phyloP scores from a whole-genome alignment of 2,888 invertebrate genomes.

The Tyria jacobaeae region DNA sequence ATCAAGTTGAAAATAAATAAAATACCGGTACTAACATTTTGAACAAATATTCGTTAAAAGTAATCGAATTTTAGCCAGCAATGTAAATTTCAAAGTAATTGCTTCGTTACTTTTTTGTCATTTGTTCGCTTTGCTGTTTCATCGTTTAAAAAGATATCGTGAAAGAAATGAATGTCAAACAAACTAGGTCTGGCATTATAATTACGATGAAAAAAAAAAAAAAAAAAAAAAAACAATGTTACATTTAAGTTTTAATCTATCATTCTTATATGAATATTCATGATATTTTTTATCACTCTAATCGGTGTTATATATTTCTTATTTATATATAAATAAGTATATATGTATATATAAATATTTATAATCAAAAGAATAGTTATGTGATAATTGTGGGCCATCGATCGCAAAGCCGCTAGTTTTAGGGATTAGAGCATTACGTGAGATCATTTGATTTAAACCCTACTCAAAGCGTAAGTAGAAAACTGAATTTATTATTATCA shows the following conservation, averaged over 20 bases:
- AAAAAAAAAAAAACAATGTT: no score
- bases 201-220: no score
- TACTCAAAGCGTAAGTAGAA: neutral
- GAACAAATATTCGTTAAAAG: constrained; percentile 35
- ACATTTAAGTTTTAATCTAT: no score
- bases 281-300: no score
- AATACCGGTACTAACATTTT: constrained; percentile 19
- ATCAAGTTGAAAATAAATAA: constrained; percentile 8
- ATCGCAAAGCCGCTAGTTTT: constrained; percentile 4
- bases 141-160: no score
- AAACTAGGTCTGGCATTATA: no score
- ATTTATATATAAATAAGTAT: no score
- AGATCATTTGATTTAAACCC: neutral
- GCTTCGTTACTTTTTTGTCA: constrained; percentile 6
- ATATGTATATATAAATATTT: no score
- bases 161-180: no score
- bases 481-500: neutral
- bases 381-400: neutral
- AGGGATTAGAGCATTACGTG: neutral
- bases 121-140: neutral
- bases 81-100: constrained; percentile 37
- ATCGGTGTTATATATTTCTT: no score
- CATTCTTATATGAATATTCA: no score
- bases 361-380: constrained; percentile 8
- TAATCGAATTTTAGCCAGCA: constrained; percentile 37